A percentile compares a stretch with the other conserved stretches of the same genome.
phyloP scores from a whole-genome alignment of 2,888 invertebrate species.

The Panzeria rudis region DNA sequence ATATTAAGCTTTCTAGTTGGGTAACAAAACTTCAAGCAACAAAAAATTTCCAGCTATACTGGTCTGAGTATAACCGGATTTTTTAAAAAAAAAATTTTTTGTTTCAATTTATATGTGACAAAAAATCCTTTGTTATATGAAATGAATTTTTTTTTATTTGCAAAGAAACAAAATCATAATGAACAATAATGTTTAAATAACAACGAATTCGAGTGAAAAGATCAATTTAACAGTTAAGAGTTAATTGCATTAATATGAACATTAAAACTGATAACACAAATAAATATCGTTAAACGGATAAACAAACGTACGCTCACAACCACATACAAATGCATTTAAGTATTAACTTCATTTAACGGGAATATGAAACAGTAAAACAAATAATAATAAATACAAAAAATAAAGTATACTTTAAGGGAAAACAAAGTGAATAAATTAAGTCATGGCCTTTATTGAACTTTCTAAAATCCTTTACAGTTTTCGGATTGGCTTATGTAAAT shows the following conservation, averaged over 20 bases:
- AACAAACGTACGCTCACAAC: conserved; percentile 17
- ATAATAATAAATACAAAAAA: neutral
- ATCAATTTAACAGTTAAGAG: conserved; percentile 63
- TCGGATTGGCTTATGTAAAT: no score
- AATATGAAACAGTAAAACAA: neutral
- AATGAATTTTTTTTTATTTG: neutral
- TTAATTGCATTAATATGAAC: conserved; percentile 69
- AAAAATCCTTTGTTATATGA: no score
- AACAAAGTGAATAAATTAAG: no score
- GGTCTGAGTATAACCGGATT: no score
- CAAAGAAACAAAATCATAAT: neutral
- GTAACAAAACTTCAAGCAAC: no score
- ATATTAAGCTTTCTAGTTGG: no score
- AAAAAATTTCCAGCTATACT: no score
- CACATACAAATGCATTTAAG: neutral
- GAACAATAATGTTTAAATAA: conserved; percentile 47
- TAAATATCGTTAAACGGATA: conserved; percentile 41
- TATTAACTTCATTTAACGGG: neutral
- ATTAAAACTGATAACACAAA: conserved; percentile 62
- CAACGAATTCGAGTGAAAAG: conserved; percentile 60
- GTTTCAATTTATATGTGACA: no score
- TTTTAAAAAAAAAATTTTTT: no score
- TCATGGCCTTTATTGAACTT: no score
- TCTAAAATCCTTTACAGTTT: no score
- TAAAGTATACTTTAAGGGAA: neutral